These are phyloP conservation scores for Sarcophilus harrisii DNA, from an alignment of 2,797 vertebrate genomes.

Conservation along the genomic window DNA sequence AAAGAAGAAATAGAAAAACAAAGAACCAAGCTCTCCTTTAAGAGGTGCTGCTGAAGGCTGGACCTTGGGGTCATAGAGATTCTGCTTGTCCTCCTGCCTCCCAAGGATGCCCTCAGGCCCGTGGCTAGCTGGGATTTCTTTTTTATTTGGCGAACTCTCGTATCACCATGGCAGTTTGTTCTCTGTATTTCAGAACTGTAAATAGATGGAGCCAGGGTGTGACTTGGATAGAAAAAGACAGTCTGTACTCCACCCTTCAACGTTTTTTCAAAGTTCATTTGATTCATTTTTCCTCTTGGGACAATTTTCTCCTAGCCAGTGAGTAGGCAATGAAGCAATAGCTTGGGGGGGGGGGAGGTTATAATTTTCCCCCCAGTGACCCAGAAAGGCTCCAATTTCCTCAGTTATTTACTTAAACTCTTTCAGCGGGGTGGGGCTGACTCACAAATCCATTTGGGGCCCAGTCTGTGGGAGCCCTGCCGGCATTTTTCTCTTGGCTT, in stretches of 20 bases:
- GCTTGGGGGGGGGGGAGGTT: constrained; percentile 50
- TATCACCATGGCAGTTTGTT: constrained; percentile 56
- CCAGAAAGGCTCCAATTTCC: constrained; percentile 60
- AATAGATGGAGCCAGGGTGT: constrained; percentile 69
- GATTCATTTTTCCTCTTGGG: constrained; percentile 59
- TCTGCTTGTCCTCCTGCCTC: background rate
- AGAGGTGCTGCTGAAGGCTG: background rate
- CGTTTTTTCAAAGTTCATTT: constrained; percentile 53
- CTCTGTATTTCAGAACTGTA: constrained; percentile 69
- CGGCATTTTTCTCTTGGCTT: background rate
- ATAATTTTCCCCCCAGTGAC: constrained; percentile 7
- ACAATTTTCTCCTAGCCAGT: background rate
- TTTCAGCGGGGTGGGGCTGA: constrained; percentile 55
- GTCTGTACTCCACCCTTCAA: constrained; percentile 68
- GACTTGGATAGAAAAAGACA: constrained; percentile 69
- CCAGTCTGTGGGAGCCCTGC: constrained; percentile 8
- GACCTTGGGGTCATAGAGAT: background rate
- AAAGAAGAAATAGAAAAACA: background rate
- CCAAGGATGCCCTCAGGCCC: background rate
- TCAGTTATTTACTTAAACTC: constrained; percentile 42
- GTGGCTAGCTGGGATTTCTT: background rate
- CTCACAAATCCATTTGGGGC: background rate
- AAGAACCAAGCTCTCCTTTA: background rate
- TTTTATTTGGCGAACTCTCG: constrained; percentile 11
- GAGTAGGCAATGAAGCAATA: constrained; percentile 68